Percentiles rank a stretch among this genome's conserved stretches.
Evolutionary conservation across 1,140 invertebrate species (phyloP).

Genomic region (Ips typographus): DNA sequence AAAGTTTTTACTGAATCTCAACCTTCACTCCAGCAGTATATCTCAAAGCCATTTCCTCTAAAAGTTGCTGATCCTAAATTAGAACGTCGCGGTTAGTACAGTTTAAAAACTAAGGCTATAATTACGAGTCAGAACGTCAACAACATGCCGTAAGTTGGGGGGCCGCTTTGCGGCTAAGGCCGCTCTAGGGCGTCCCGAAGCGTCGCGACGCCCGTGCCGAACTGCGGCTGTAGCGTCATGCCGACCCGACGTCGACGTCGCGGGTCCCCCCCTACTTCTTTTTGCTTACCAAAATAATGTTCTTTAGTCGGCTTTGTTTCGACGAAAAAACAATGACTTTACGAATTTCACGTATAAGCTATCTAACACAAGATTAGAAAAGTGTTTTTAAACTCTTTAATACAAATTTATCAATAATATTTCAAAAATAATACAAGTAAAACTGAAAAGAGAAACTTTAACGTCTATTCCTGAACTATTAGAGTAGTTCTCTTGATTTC

Average conservation of each 20-base stretch:
- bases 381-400: too few relatives aligned
- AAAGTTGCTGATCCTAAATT: constrained; percentile 16
- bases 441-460: too few relatives aligned
- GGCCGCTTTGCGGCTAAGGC: constrained; percentile 16
- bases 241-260: constrained; percentile 16
- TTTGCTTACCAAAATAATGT: constrained; percentile 20
- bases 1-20: constrained; percentile 14
- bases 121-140: constrained; percentile 13
- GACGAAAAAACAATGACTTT: constrained; percentile 9
- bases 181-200: constrained; percentile 9
- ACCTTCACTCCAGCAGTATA: neutral
- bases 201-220: constrained; percentile 26
- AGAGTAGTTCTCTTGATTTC: too few relatives aligned
- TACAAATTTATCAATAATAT: too few relatives aligned
- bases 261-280: neutral
- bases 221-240: constrained; percentile 25
- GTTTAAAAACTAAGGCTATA: constrained; percentile 23
- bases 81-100: constrained; percentile 21
- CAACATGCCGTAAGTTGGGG: constrained; percentile 9
- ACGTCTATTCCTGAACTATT: too few relatives aligned
- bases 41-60: constrained; percentile 3
- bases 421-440: too few relatives aligned
- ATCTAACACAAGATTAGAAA: too few relatives aligned
- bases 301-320: constrained; percentile 14
- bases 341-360: neutral